Base-by-base conservation (phyloP, 2,113 vertebrate species). In the Dipodomys stephensi region DNA sequence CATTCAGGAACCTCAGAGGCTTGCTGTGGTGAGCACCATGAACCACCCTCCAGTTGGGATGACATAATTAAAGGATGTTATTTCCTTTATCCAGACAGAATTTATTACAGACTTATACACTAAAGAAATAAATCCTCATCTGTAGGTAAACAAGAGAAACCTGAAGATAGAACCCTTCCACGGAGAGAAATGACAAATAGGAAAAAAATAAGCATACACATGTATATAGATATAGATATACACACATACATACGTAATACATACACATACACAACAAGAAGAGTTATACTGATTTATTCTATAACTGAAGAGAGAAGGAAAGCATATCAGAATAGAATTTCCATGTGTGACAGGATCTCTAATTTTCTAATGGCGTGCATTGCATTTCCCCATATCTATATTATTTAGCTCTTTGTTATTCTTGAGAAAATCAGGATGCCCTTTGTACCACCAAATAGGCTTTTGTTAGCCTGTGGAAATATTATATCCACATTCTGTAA, bases 61-160 rank as follows among this genome's bases (percentile, higher is more conserved):
- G 53, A 60, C 35, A 60, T 83, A 92, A 92, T 87, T 69, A 96
- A 88, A 78, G 68, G 44, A 44, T 78, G 87, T 71, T 28, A 76
- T 95, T 88, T 57, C 80, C 30, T n/a, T 91, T 32, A 57, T 67
- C 82, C 87, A 53, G 44, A 44, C 68, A 25, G 44, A 18, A 27
- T 76, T 84, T 81, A 32, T 69, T 83, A 2, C 71, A 85, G 91
- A 83, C 22, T 35, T 76, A 28, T 35, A 49, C n/a, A 60, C 9
- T 85, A 27, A 87, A 23, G 30, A 84, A 71, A 62, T 85, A 81
- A 87, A 68, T 76, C 23, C 62, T 9, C 30, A 32, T n/a, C 4
- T 87, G 74, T 72, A 22, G 44, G 60, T 60, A 64, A 35, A 65
- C 20, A 44, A 32, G 72, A 69, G 79, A 83, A 93, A 82, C 76